A percentile compares a stretch with the other conserved stretches of the same genome.
These are phyloP conservation scores for Lysandra coridon DNA, from an alignment of 2,888 invertebrate genomes.

Conservation along the genomic window DNA sequence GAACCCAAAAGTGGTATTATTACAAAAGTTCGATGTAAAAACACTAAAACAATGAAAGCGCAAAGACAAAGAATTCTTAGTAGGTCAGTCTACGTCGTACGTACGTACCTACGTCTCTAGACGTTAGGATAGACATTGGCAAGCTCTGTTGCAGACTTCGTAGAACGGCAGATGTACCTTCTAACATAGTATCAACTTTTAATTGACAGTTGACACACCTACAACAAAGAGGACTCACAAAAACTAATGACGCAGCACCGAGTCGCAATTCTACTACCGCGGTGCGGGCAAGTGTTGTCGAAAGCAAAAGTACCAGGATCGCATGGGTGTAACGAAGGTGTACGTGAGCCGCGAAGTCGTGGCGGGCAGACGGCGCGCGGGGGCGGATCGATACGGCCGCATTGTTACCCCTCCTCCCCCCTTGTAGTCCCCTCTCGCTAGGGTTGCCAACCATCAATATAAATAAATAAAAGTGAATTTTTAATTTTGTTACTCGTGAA, in stretches of 20 bases:
- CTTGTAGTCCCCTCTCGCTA: conserved; percentile 27
- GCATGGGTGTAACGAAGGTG: conserved; percentile 63
- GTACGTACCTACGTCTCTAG: not conserved
- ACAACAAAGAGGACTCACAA: not conserved
- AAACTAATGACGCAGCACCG: conserved; percentile 13
- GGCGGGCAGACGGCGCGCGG: conserved; percentile 51
- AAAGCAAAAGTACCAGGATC: conserved; percentile 72
- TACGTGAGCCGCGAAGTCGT: conserved; percentile 60
- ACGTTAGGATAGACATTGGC: not conserved
- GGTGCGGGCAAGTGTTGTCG: conserved; percentile 38
- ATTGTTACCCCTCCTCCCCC: conserved; percentile 68
- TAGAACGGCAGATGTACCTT: not conserved
- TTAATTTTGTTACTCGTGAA: no score
- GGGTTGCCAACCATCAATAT: not conserved
- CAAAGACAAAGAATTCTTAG: not conserved
- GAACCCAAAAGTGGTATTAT: no score
- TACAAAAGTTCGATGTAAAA: not conserved
- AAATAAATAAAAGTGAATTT: no score
- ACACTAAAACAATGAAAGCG: not conserved
- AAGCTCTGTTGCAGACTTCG: not conserved
- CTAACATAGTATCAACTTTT: not conserved
- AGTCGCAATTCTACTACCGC: conserved; percentile 29
- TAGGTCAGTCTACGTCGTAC: not conserved
- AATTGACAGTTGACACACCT: no score
- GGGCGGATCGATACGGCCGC: conserved; percentile 78